These are phyloP conservation scores for Nerophis lumbriciformis DNA, from an alignment of 2,113 vertebrate genomes.

Conservation along the genomic window DNA sequence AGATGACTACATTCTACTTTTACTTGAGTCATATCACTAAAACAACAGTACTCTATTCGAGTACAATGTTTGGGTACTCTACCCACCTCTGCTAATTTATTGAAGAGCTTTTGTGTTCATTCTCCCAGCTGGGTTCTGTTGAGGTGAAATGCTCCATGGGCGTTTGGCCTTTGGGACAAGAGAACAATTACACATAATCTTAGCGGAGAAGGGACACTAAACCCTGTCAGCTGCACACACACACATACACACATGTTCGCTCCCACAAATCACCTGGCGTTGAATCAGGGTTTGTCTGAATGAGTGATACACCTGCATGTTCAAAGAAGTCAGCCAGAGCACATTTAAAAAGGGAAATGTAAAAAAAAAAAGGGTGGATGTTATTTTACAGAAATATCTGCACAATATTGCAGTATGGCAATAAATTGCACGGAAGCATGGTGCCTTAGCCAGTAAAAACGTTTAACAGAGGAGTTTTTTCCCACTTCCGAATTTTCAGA, in stretches of 20 bases:
- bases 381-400: neutral
- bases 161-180: conserved; percentile 61
- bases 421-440: neutral
- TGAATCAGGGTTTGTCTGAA: neutral
- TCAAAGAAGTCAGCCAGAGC: neutral
- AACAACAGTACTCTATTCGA: no score
- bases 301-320: conserved; percentile 2
- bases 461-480: neutral
- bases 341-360: conserved; percentile 6
- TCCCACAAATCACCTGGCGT: conserved; percentile 1
- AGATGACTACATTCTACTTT: no score
- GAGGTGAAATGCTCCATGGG: conserved; percentile 30
- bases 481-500: no score
- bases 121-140: conserved; percentile 56
- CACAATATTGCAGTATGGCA: no score
- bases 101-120: neutral
- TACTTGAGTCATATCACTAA: no score
- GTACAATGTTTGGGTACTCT: no score
- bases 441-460: neutral
- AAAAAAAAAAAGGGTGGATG: neutral
- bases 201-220: conserved; percentile 23
- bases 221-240: conserved; percentile 31
- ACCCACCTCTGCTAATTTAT: conserved; percentile 2
- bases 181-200: conserved; percentile 64
- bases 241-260: neutral